These are phyloP conservation scores for Drosophila algonquin DNA, from an alignment of 2,888 invertebrate species.

Conservation along the genomic window DNA sequence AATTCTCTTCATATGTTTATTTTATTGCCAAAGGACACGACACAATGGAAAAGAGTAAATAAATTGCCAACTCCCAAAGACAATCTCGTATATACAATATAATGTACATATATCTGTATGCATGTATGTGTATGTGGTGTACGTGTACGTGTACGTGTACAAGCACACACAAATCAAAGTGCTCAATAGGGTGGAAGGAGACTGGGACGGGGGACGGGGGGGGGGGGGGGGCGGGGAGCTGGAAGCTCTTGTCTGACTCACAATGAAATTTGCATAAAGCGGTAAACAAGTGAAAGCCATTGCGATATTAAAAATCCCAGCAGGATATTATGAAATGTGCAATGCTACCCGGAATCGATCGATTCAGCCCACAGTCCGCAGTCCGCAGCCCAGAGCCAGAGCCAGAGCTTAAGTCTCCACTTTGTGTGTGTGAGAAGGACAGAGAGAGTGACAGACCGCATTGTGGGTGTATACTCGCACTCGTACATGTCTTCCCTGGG, in stretches of 20 bases:
- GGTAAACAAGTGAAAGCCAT: constrained; percentile 55
- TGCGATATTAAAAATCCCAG: constrained; percentile 47
- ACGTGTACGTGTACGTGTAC: background rate
- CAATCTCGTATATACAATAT: background rate
- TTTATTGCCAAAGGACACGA: constrained; percentile 19
- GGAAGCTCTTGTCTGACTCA: constrained; percentile 1
- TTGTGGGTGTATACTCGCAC: too few relatives aligned
- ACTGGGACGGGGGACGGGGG: too few relatives aligned
- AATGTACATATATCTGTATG: background rate
- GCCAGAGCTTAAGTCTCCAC: background rate
- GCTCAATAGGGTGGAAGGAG: background rate
- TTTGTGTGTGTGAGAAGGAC: background rate
- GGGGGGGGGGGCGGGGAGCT: too few relatives aligned
- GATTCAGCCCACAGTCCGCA: background rate
- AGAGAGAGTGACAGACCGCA: background rate
- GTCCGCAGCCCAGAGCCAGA: background rate
- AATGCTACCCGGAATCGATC: constrained; percentile 26
- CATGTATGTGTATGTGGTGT: background rate
- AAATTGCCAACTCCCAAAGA: constrained; percentile 13
- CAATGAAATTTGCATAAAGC: constrained; percentile 53
- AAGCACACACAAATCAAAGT: constrained; percentile 10
- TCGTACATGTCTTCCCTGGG: background rate
- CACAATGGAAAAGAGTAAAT: constrained; percentile 20
- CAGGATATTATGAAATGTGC: constrained; percentile 46
- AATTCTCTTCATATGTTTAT: constrained; percentile 35